A percentile compares a stretch with the other conserved stretches of the same genome.
phyloP scores from a whole-genome alignment of 2,797 vertebrate genomes.

The Heteromormyrus szaboi region DNA sequence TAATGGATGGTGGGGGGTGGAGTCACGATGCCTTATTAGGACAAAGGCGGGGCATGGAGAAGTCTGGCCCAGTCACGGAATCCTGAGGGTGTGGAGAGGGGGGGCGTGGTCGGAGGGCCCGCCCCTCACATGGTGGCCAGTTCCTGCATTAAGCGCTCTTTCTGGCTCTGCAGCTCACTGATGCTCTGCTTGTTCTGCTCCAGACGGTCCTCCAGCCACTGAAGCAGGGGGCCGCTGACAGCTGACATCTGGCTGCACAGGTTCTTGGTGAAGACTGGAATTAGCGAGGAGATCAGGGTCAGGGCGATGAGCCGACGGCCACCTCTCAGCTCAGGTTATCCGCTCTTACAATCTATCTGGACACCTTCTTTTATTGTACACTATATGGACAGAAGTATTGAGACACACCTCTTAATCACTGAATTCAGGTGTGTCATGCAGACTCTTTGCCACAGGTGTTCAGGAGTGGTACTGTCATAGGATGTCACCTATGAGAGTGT shows the following conservation, averaged over 20 bases:
- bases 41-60: background rate
- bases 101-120: background rate
- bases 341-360: background rate
- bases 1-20: background rate
- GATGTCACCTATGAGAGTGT: background rate
- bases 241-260: slow-evolving; percentile 98
- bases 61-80: background rate
- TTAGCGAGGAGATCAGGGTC: slow-evolving; percentile 1
- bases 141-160: slow-evolving; percentile 75
- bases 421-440: background rate
- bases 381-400: background rate
- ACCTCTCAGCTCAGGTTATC: background rate
- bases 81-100: background rate
- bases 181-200: slow-evolving; percentile 83
- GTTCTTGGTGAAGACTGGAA: slow-evolving; percentile 91
- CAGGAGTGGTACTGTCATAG: background rate
- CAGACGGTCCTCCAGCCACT: slow-evolving; percentile 93
- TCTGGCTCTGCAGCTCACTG: slow-evolving; percentile 78
- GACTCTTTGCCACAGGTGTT: background rate
- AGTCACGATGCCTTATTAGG: background rate
- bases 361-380: background rate
- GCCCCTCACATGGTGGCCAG: slow-evolving; percentile 61
- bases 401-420: background rate
- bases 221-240: slow-evolving; percentile 88
- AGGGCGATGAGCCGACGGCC: background rate